Percentiles rank a stretch among this genome's conserved stretches.
These are phyloP conservation scores for Luffia ferchaultella DNA, from an alignment of 2,888 invertebrate species.

Conservation along the genomic window DNA sequence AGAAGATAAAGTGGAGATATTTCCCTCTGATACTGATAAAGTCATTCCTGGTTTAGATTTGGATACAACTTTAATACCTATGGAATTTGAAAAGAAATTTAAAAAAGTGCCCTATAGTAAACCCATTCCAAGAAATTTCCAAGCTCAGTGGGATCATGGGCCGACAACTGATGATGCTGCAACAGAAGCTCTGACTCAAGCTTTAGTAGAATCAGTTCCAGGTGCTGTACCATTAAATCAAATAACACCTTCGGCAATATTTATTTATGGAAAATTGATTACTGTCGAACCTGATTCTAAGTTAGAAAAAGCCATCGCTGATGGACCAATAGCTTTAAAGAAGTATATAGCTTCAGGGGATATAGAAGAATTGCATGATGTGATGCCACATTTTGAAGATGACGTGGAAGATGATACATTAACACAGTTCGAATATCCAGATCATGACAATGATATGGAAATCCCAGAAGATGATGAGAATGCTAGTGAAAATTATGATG, in stretches of 20 bases:
- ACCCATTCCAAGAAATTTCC: constrained; percentile 95
- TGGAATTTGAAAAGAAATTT: constrained; percentile 76
- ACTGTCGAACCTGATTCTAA: constrained; percentile 80
- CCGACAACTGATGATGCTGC: constrained; percentile 58
- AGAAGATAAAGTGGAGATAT: constrained; percentile 88
- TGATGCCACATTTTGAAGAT: constrained; percentile 75
- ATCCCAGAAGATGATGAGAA: constrained; percentile 25
- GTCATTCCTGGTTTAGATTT: constrained; percentile 89
- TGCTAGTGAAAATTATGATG: constrained; percentile 36
- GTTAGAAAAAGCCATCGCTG: constrained; percentile 77
- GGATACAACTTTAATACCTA: constrained; percentile 69
- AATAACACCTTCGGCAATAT: constrained; percentile 81
- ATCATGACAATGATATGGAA: constrained; percentile 27
- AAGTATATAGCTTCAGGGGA: constrained; percentile 82
- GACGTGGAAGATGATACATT: constrained; percentile 61
- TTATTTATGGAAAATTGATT: constrained; percentile 84
- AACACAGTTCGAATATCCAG: constrained; percentile 53
- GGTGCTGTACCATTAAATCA: constrained; percentile 81
- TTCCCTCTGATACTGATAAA: constrained; percentile 66
- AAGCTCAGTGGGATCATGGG: constrained; percentile 95
- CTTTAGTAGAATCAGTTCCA: constrained; percentile 77
- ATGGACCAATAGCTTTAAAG: constrained; percentile 80
- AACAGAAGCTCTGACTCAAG: constrained; percentile 73
- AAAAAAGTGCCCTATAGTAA: constrained; percentile 94
- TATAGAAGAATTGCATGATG: constrained; percentile 81